These are phyloP conservation scores for Pagetopsis macropterus DNA, from an alignment of 2,797 vertebrate species.

Conservation along the genomic window DNA sequence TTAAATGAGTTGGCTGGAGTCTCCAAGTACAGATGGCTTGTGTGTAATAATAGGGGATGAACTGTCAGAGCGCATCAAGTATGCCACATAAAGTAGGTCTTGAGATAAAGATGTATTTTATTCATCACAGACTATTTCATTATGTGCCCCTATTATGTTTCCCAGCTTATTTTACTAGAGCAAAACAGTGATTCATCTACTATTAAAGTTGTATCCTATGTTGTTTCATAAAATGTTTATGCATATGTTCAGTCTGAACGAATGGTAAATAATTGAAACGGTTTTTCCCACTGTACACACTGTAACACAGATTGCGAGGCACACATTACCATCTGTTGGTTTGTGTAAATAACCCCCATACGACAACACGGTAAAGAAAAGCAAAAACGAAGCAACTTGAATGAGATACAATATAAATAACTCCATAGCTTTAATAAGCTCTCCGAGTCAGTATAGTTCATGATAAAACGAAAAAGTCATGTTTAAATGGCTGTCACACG, in stretches of 20 bases:
- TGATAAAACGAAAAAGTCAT: constrained; percentile 52
- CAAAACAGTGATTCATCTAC: background rate
- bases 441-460: constrained; percentile 43
- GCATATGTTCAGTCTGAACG: background rate
- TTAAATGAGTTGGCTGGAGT: constrained; percentile 27
- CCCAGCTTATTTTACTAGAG: no score
- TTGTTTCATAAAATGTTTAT: background rate
- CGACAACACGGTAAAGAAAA: constrained; percentile 22
- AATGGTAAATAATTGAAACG: background rate
- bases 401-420: constrained; percentile 18
- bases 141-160: background rate
- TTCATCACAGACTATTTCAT: background rate
- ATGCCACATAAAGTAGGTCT: constrained; percentile 8
- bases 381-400: background rate
- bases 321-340: constrained; percentile 30
- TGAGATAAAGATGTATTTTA: constrained; percentile 1
- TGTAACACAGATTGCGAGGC: constrained; percentile 17
- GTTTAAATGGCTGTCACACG: constrained; percentile 71
- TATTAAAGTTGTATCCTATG: background rate
- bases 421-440: constrained; percentile 24
- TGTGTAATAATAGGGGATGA: constrained; percentile 37
- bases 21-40: constrained; percentile 37
- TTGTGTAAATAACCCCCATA: constrained; percentile 18
- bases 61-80: constrained; percentile 10
- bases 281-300: constrained; percentile 10